A percentile compares a stretch with the other conserved stretches of the same genome.
These are phyloP conservation scores for Oscheius sp. DNA, from an alignment of 2,888 invertebrate species.

Conservation along the genomic window DNA sequence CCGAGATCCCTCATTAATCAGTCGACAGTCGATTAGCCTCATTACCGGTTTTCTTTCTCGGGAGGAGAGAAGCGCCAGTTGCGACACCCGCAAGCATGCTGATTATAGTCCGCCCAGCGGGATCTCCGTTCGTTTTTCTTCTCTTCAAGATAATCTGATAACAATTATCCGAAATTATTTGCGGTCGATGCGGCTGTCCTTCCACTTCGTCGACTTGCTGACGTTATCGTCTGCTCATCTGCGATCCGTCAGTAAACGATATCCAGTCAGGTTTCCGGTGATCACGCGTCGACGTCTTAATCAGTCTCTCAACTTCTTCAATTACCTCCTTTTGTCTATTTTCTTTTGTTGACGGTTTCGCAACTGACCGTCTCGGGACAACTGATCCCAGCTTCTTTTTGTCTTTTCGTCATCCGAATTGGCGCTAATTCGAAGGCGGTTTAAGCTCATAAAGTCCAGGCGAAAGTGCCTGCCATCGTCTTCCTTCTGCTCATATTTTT, in stretches of 20 bases:
- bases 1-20: not conserved
- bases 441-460: constrained; percentile 16
- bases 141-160: too few relatives aligned
- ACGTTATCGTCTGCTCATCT: constrained; percentile 16
- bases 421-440: constrained; percentile 27
- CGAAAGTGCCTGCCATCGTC: constrained; percentile 24
- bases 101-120: constrained; percentile 16
- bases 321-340: not conserved
- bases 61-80: not conserved
- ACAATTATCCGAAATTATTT: constrained; percentile 2
- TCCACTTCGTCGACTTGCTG: constrained; percentile 20
- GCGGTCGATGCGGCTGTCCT: constrained; percentile 32
- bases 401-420: too few relatives aligned
- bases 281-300: too few relatives aligned
- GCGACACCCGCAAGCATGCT: constrained; percentile 13
- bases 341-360: not conserved
- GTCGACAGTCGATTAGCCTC: not conserved
- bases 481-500: not conserved
- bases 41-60: constrained; percentile 4
- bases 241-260: constrained; percentile 24
- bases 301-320: too few relatives aligned
- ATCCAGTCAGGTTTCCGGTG: constrained; percentile 1
- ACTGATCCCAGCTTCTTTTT: not conserved
- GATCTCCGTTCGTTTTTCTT: not conserved
- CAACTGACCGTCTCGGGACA: not conserved